Evolutionary conservation across 2,797 vertebrate genomes (phyloP).

Genomic region (Centroberyx gerrardi): DNA sequence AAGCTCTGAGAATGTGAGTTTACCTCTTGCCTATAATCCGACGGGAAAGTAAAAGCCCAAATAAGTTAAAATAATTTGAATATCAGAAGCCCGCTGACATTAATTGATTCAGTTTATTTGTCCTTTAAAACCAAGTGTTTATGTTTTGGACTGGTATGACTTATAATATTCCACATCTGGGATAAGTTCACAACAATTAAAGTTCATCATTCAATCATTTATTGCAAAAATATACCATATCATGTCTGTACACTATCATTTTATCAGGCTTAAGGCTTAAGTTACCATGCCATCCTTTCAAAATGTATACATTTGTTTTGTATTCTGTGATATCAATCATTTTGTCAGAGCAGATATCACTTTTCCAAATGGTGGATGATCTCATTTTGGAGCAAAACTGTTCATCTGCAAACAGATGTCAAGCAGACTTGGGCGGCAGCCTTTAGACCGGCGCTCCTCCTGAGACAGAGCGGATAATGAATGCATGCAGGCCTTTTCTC

Average conservation of each 20-base stretch:
- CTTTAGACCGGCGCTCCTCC: constrained; percentile 33
- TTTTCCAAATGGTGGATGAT: constrained; percentile 37
- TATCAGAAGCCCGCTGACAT: too few species aligned
- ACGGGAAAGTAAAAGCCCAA: too few species aligned
- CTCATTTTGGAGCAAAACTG: constrained; percentile 20
- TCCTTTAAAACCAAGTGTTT: constrained; percentile 1
- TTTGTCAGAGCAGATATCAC: background rate
- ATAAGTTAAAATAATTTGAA: too few species aligned
- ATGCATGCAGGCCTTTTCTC: constrained; percentile 45
- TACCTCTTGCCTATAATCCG: too few species aligned
- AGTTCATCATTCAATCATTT: background rate
- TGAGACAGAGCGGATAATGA: constrained; percentile 41
- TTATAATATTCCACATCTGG: background rate
- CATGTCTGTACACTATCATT: background rate
- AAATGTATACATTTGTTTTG: too few species aligned
- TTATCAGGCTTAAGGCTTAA: background rate
- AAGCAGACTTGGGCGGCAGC: constrained; percentile 34
- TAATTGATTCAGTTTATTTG: background rate
- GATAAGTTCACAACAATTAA: background rate
- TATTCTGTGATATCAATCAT: constrained; percentile 4
- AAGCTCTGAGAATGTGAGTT: too few species aligned
- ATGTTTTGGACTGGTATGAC: background rate
- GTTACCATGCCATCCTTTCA: too few species aligned
- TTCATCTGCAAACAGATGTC: constrained; percentile 45
- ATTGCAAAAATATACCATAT: background rate